Base-by-base conservation (phyloP, 2,888 invertebrate genomes). In the Euproctis similis region DNA sequence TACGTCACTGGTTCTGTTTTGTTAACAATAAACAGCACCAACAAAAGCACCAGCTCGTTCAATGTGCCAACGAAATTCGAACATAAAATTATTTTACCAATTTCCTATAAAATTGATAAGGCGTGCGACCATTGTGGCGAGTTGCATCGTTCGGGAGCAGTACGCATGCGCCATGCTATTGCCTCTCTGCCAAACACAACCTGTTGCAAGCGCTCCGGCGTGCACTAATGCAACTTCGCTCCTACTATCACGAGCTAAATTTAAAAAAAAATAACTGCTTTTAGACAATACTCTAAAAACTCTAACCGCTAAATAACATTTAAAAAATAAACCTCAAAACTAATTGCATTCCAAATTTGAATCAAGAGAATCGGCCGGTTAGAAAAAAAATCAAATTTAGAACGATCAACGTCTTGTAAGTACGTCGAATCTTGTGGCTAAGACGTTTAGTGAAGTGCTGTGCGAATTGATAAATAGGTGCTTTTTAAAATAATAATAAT, bases 121-220 rank as follows among this genome's bases (percentile, higher is more conserved):
- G 26, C 23, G 10, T 51, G 67, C 34, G 51, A 23, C 64, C 75
- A 80, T 57, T 81, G 71, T 81, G 56, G 76, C 47, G 57, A 35
- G 51, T 30, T 71, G 74, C 76, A 69, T 62, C 58, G 67, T 60
- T 41, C 42, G 52, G 39, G 34, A 31, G 35, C 30, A 39, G 20
- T 41, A 59, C 82, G 82, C 82, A 71, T 70, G 80, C 82, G 78
- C 55, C 43, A 3, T 21, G 10, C 37, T 28, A 12, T 39, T 31
- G 42, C 40, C 53, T 42, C 61, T 64, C 65, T 53, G 52, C 69
- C 75, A 78, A 80, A 78, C 82, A 81, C 82, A 81, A 84, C 82
- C 82, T 84, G 82, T 84, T 84, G 82, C 82, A 84, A 76, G 58
- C 48, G 59, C 69, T 47, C 59, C 76, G 69, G 73, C 78, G 78